Evolutionary conservation across 2,888 invertebrate genomes (phyloP), one percentile per base, ranked within the genome.

Genomic region (Ochropleura leucogaster): DNA sequence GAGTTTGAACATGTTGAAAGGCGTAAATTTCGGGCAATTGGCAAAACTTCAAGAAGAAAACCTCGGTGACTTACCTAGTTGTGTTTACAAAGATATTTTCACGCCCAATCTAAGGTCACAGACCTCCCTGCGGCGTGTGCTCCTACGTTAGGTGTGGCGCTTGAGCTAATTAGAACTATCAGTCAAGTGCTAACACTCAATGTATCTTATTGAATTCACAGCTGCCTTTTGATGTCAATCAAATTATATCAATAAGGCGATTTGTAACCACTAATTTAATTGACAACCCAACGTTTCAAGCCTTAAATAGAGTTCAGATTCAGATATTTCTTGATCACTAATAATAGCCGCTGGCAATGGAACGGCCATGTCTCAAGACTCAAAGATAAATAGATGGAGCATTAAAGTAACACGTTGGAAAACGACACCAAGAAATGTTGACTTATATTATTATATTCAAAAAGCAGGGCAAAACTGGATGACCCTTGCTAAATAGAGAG

Each of bases 211-310:
- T 46, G 14, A 63, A 53, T 67, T 81, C 49, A 71, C 77, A 76
- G 81, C 57, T 81, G 70, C 62, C 55, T 62, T 76, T 64, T 51
- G 3, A 55, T 60, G 55, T 68, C 59, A 72, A 80, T 80, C 49
- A 49, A 80, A 74, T 46, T 9, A 49, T 63, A 70, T 71, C 18
- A 76, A 76, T 70, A 70, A 70, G 70, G 69, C n/a, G 0, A 42
- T 55, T 46, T 53, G 30, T 44, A 40, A 16, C 44, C 44, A 53
- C 42, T 79, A 79, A 79, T 74, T 74, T 20, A 65, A 68, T 80
- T 65, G 6, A 65, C 70, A 66, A 49, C 51, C 30, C 16, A 44
- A 57, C 44, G 10, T 30, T 42, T 46, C 9, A 47, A 49, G n/a
- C 10, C 4, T 4, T 49, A 12, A 20, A 49, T n/a, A 57, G 14